Conservation (phyloP, 2,113 vertebrate species). For the Albula goreensis region DNA sequence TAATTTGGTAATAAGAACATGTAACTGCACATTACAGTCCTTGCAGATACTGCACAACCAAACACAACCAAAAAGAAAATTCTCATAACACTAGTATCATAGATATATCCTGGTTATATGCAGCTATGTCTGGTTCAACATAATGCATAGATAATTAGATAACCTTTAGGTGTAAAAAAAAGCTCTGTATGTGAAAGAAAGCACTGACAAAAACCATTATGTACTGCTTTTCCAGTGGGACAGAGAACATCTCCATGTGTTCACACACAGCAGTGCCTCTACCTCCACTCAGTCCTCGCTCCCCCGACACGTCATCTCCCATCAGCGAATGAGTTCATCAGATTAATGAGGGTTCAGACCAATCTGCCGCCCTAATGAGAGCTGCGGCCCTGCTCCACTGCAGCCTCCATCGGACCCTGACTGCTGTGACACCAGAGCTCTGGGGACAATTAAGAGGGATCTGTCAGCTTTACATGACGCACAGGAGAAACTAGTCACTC, state of each 20-base stretch:
- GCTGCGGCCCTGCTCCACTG: conserved; percentile 58
- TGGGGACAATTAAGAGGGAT: conserved; percentile 79
- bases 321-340: conserved; percentile 88
- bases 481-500: background rate
- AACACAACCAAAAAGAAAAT: too few species aligned
- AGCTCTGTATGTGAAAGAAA: background rate
- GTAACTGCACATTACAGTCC: too few species aligned
- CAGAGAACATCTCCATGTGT: background rate
- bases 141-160: too few species aligned
- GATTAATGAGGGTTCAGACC: conserved; percentile 82
- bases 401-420: conserved; percentile 42
- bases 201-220: background rate
- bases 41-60: too few species aligned
- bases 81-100: too few species aligned
- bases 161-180: background rate
- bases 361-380: conserved; percentile 56
- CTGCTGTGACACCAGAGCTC: conserved; percentile 40
- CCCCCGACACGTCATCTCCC: conserved; percentile 69
- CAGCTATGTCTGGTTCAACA: too few species aligned
- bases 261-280: background rate
- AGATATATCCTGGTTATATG: too few species aligned
- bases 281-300: conserved; percentile 16
- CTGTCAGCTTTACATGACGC: conserved; percentile 64
- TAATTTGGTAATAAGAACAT: too few species aligned
- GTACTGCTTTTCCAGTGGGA: background rate